Base-by-base conservation (phyloP, 2,797 vertebrate genomes). In the Novumbra hubbsi region DNA sequence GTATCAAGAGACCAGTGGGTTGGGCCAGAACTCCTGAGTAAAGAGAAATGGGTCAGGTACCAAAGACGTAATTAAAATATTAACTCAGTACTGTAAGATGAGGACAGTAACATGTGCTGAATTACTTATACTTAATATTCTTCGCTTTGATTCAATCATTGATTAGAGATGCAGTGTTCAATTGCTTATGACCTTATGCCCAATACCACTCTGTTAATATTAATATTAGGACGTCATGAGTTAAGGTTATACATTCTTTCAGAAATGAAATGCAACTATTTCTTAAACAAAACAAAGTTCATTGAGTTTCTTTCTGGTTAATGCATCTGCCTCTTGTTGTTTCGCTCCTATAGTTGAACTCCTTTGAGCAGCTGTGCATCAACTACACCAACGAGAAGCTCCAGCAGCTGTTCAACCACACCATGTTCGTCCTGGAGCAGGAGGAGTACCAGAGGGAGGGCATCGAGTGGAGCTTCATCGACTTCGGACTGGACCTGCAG, bases 381-480 rank as follows among this genome's bases (percentile, higher is more conserved):
- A 96, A 96, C 89, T 96, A 96, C 85, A 96, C 95, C 78, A 96
- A 96, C 0, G 95, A 96, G 91, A 96, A 96, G 89, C 92, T 96
- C 83, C 93, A 98, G 87, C 95, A 96, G 81, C 91, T 96, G 9
- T 96, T 96, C 92, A 96, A 96, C 90, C 95, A 96, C 86, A 96
- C 95, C 28, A 96, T 96, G 95, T 96, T 96, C 84, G 90, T 96
- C 84, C 93, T 96, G 88, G 95, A 96, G 90, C 96, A 96, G 87
- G 96, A 96, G 84, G 96, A 96, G 69, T 96, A 97, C 83, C 96
- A 97, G 80, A 91, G 95, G 0, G 95, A 97, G 84, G 95, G 96
- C 65, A 97, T 97, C 21, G 95, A 96, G 90, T 96, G 96, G 96
- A 96, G 95, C 87, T 96, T 96, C 89, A 96, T 96, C 52, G 96